Conservation (phyloP, 2,888 invertebrate genomes). For the Nudaria mundana region DNA sequence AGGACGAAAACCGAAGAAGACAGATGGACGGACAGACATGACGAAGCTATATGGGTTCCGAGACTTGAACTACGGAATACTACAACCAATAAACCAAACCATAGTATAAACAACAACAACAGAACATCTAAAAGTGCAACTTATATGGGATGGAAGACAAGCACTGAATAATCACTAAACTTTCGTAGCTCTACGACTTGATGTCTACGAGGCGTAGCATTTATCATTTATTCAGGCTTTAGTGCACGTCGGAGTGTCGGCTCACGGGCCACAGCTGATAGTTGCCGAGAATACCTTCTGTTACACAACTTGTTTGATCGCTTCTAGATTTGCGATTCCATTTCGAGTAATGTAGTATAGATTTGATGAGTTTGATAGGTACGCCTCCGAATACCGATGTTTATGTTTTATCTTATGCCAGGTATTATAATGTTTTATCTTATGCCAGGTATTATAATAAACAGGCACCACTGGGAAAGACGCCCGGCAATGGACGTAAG, state of each 20-base stretch:
- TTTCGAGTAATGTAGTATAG: too few relatives aligned
- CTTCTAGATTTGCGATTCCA: conserved; percentile 7
- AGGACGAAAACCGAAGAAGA: too few relatives aligned
- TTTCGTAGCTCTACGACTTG: conserved; percentile 39
- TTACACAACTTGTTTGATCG: conserved; percentile 33
- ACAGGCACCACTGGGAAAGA: too few relatives aligned
- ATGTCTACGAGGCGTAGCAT: conserved; percentile 46
- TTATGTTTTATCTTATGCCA: too few relatives aligned
- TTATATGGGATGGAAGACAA: conserved; percentile 21
- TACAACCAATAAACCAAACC: not conserved
- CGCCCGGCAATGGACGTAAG: too few relatives aligned
- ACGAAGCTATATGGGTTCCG: too few relatives aligned
- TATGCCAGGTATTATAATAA: too few relatives aligned
- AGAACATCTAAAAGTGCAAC: conserved; percentile 5
- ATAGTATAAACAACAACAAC: not conserved
- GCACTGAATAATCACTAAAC: conserved; percentile 16
- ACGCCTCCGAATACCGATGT: too few relatives aligned
- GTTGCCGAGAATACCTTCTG: conserved; percentile 28
- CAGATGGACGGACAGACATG: not conserved
- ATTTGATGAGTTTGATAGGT: too few relatives aligned
- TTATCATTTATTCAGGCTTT: conserved; percentile 69
- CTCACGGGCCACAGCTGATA: too few relatives aligned
- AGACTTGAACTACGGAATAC: not conserved
- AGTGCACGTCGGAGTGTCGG: conserved; percentile 47
- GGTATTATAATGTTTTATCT: too few relatives aligned